Base-by-base conservation (phyloP, 2,888 invertebrate species). In the Pimpla rufipes region DNA sequence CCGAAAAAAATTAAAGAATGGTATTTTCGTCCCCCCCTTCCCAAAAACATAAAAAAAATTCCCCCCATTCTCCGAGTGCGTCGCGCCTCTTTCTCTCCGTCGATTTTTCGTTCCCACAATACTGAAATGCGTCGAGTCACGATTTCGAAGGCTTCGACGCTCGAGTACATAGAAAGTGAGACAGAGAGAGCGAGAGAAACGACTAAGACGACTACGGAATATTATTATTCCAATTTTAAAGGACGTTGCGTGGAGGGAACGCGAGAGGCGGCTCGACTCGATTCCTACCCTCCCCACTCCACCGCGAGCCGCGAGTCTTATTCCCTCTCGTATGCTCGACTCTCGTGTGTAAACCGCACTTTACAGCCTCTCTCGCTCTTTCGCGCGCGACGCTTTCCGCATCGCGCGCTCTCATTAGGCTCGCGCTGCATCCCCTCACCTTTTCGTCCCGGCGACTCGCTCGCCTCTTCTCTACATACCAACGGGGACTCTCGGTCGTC, bases 161-260 rank as follows among this genome's bases (percentile, higher is more conserved):
- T 88, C 88, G 70, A 77, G 70, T 71, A 74, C 55, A 59, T 64
- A 50, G 67, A 67, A 59, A 29, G 67, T 50, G 50, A 64, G 79
- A 45, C 18, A 62, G 35, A 47, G 16, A 71, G 55, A 59, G 42
- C 86, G 90, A 90, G 88, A 89, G 5, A 29, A 3, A 29, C 29
- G 29, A 29, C 29, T 29, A 29, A 2, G 29, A 29, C 29, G 90
- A 91, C 90, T 90, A 90, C 90, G 91, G 91, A 93, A 91, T 90
- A 90, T 92, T 93, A 92, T 93, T 93, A 93, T 92, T 93, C 92
- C 92, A 92, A 92, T 93, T 92, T 93, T 92, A 89, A 93, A 91
- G 90, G 92, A 91, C 87, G 89, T 87, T 66, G 66, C 64, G 66
- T 85, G 81, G 86, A 86, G 85, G 84, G 84, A 86, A 79, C 85